phyloP scores from a whole-genome alignment of 2,113 vertebrate genomes.

The Chelonoidis abingdonii region DNA sequence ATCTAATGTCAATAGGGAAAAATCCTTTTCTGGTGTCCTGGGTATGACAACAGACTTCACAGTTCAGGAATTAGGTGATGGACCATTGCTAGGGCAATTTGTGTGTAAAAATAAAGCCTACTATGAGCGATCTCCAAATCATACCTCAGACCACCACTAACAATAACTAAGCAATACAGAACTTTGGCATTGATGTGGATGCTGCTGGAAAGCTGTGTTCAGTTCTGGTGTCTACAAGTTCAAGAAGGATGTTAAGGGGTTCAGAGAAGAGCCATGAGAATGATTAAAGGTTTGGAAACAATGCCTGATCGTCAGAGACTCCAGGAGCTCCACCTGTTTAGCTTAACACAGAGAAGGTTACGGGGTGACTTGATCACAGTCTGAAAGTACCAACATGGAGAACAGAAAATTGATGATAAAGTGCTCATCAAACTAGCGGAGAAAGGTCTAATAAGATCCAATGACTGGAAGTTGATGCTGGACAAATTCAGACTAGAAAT shows the following conservation, averaged over 20 bases:
- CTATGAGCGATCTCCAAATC: neutral
- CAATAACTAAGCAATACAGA: neutral
- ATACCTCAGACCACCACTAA: neutral
- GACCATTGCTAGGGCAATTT: neutral
- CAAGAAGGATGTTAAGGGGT: neutral
- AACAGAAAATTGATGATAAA: neutral
- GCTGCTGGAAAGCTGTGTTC: too few species aligned
- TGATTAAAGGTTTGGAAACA: too few species aligned
- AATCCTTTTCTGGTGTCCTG: rapidly evolving
- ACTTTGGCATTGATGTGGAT: neutral
- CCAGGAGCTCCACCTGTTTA: neutral
- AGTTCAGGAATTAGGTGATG: neutral
- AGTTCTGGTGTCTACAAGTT: neutral
- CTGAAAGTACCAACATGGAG: neutral
- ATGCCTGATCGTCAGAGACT: neutral
- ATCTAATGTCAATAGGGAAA: neutral
- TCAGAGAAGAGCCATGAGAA: neutral
- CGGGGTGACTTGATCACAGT: neutral
- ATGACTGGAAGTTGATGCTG: neutral
- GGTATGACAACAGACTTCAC: neutral
- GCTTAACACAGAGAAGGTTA: neutral
- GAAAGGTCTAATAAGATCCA: neutral
- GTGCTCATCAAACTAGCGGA: neutral
- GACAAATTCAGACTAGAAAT: neutral
- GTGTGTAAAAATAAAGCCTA: neutral